phyloP scores from a whole-genome alignment of 2,113 vertebrate genomes.

The Lota lota region DNA sequence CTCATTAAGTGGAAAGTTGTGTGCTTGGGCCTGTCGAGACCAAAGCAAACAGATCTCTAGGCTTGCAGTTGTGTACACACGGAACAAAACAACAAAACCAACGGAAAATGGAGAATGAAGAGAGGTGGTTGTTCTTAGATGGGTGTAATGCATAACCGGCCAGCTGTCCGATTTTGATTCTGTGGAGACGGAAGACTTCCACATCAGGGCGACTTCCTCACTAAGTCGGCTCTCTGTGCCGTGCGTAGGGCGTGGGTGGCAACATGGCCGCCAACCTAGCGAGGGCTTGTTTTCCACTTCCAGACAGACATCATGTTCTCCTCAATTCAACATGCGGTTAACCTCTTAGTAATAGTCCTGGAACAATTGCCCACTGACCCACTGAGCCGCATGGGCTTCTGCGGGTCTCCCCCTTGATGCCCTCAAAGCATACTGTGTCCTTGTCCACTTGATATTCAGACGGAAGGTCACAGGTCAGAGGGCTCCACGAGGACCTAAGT shows the following conservation, averaged over 20 bases:
- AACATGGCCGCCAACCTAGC: slow-evolving; percentile 19
- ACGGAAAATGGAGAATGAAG: slow-evolving; percentile 22
- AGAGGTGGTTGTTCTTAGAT: slow-evolving; percentile 29
- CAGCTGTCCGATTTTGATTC: slow-evolving; percentile 32
- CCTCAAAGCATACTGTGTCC: neutral
- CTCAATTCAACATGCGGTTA: slow-evolving; percentile 34
- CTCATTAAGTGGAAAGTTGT: slow-evolving; percentile 14
- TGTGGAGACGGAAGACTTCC: slow-evolving; percentile 21
- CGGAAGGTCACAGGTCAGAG: neutral
- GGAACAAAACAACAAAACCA: too few relatives aligned
- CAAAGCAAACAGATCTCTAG: slow-evolving; percentile 28
- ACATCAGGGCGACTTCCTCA: slow-evolving; percentile 18
- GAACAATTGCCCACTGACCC: slow-evolving; percentile 18
- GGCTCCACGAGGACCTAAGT: neutral
- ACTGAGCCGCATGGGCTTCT: too few relatives aligned
- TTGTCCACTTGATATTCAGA: neutral
- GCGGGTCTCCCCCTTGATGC: neutral
- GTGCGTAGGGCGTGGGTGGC: slow-evolving; percentile 41
- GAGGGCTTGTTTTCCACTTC: slow-evolving; percentile 20
- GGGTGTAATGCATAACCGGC: slow-evolving; percentile 18
- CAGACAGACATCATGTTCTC: slow-evolving; percentile 34
- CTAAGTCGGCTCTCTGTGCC: slow-evolving; percentile 28
- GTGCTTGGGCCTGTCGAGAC: neutral
- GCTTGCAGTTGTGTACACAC: too few relatives aligned
- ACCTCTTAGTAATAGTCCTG: slow-evolving; percentile 23